Percentiles rank a stretch among this genome's conserved stretches.
Conservation (phyloP, 2,888 invertebrate species). For the Tricholauxania praeusta region DNA sequence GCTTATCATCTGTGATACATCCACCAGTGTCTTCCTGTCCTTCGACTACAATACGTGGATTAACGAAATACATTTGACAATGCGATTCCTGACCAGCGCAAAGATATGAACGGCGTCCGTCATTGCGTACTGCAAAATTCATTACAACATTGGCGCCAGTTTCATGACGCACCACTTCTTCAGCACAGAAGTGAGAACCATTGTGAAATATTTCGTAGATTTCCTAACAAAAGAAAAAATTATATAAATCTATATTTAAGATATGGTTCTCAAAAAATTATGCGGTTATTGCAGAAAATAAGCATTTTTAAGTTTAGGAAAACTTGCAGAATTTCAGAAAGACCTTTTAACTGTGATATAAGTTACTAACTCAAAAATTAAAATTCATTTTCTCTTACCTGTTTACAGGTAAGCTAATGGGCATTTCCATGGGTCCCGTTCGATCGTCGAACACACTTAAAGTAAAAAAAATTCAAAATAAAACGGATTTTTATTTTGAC, state of each 20-base stretch:
- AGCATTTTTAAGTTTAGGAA: too few relatives aligned
- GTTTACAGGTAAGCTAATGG: too few relatives aligned
- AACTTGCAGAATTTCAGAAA: too few relatives aligned
- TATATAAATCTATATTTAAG: neutral
- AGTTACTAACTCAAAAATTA: too few relatives aligned
- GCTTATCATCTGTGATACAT: constrained; percentile 53
- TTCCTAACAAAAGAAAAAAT: constrained; percentile 75
- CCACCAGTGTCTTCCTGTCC: constrained; percentile 65
- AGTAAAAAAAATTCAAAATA: too few relatives aligned
- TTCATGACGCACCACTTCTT: constrained; percentile 90
- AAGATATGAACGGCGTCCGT: constrained; percentile 81
- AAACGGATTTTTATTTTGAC: too few relatives aligned
- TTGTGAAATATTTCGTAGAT: constrained; percentile 91
- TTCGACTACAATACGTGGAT: constrained; percentile 72
- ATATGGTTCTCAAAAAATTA: too few relatives aligned
- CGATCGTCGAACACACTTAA: too few relatives aligned
- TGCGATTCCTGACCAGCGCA: constrained; percentile 94
- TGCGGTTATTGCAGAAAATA: too few relatives aligned
- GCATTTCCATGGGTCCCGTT: too few relatives aligned
- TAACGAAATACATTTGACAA: constrained; percentile 85
- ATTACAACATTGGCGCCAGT: constrained; percentile 91
- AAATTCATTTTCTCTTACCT: too few relatives aligned
- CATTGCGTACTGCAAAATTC: constrained; percentile 85
- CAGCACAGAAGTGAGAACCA: constrained; percentile 84
- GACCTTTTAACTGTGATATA: too few relatives aligned